phyloP scores from a whole-genome alignment of 30 jellyfish, hydroid and myxozoan species.

The Turritopsis rubra region DNA sequence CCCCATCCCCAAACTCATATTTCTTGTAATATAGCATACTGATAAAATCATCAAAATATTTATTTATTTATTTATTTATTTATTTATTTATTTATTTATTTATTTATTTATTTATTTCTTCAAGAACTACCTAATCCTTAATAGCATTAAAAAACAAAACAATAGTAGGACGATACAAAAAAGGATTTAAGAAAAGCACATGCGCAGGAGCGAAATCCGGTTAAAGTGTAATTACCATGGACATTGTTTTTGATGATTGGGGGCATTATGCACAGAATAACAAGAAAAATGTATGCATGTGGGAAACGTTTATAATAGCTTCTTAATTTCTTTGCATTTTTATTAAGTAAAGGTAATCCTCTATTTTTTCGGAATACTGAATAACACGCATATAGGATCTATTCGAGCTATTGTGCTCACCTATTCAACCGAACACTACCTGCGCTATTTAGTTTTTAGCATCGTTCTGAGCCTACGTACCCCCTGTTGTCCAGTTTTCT shows the following conservation, averaged over 20 bases:
- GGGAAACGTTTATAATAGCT: neutral
- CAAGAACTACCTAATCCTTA: neutral
- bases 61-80: too few species aligned
- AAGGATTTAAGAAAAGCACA: neutral
- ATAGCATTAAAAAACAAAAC: neutral
- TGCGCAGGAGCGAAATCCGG: too few species aligned
- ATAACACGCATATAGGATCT: neutral
- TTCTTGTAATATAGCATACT: too few species aligned
- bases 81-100: too few species aligned
- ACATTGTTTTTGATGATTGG: neutral
- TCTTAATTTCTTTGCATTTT: neutral
- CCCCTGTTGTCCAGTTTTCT: neutral
- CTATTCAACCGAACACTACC: neutral
- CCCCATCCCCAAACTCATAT: too few species aligned
- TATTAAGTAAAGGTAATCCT: neutral
- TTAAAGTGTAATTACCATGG: neutral
- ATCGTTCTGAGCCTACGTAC: neutral
- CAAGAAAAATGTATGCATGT: neutral
- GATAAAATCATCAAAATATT: too few species aligned
- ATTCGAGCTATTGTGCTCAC: neutral
- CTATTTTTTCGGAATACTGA: neutral
- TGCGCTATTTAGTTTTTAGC: neutral
- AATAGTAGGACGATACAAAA: neutral
- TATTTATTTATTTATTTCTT: too few species aligned
- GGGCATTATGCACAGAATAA: neutral